Evolutionary conservation across 2,888 invertebrate genomes (phyloP).

Genomic region (Ornithoptera alexandrae): DNA sequence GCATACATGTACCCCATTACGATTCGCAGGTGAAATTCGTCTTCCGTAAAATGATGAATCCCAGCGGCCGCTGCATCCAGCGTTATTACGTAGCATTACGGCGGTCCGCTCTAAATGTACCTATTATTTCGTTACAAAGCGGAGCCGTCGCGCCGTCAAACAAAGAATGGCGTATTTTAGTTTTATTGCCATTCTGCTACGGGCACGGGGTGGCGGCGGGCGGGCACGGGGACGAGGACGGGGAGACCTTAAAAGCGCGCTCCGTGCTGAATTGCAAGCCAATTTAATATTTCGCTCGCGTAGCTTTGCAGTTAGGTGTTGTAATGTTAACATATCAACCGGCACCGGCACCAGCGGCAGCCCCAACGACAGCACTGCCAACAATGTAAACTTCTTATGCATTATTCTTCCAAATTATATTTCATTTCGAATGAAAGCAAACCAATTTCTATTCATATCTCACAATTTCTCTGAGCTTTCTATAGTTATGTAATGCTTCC

Average conservation of each 20-base stretch:
- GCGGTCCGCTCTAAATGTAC: background rate
- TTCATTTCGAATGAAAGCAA: too few species aligned
- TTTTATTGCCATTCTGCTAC: constrained; percentile 2
- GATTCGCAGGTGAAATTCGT: too few species aligned
- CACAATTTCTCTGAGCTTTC: too few species aligned
- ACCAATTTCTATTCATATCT: too few species aligned
- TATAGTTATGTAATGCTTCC: too few species aligned
- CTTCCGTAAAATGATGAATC: too few species aligned
- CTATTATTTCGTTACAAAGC: constrained; percentile 1
- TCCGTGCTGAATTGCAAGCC: constrained; percentile 43
- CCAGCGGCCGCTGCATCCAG: too few species aligned
- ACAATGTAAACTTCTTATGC: too few species aligned
- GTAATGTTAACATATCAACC: constrained; percentile 40
- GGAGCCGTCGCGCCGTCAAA: background rate
- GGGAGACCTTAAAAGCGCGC: constrained; percentile 20
- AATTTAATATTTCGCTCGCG: constrained; percentile 50
- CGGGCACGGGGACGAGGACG: background rate
- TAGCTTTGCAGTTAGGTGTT: constrained; percentile 41
- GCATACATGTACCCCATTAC: too few species aligned
- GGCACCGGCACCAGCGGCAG: constrained; percentile 5
- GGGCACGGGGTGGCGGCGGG: too few species aligned
- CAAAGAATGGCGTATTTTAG: constrained; percentile 5
- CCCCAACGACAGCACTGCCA: too few species aligned
- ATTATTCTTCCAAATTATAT: too few species aligned
- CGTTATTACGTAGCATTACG: background rate